Conservation (phyloP, 2,113 vertebrate species). For the Gymnocephalus cernua region DNA sequence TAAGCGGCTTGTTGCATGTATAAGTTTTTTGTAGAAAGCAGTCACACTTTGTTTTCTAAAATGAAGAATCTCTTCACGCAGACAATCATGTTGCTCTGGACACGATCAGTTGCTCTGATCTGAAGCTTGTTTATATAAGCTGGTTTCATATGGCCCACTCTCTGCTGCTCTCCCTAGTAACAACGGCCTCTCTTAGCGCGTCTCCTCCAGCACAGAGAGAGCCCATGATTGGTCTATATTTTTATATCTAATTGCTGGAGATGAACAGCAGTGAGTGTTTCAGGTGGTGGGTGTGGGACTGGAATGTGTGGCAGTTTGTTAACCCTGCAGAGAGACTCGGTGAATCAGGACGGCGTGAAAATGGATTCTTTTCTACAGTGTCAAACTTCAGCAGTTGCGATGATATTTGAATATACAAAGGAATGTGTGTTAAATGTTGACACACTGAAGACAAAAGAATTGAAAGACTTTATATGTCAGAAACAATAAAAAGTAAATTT, state of each 20-base stretch:
- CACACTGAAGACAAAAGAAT: neutral
- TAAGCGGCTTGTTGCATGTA: neutral
- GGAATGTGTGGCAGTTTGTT: conserved; percentile 73
- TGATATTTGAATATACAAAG: no score
- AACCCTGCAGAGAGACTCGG: conserved; percentile 42
- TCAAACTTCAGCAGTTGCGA: conserved; percentile 19
- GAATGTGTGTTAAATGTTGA: no score
- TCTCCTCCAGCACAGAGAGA: conserved; percentile 61
- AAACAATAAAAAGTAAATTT: neutral
- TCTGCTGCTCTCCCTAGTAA: conserved; percentile 80
- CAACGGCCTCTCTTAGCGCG: conserved; percentile 69
- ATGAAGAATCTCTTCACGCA: neutral
- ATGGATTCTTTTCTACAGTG: conserved; percentile 2
- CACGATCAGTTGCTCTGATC: conserved; percentile 55
- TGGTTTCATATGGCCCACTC: conserved; percentile 45
- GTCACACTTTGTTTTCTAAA: neutral
- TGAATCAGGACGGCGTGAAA: conserved; percentile 53
- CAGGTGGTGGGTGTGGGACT: conserved; percentile 75
- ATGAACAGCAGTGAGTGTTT: conserved; percentile 77
- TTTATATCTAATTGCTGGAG: conserved; percentile 84
- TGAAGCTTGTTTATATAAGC: conserved; percentile 65
- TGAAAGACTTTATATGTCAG: neutral
- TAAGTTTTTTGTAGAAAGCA: neutral
- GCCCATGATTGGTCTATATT: conserved; percentile 84
- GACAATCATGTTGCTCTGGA: conserved; percentile 38